Conservation (phyloP, 2,797 vertebrate species). For the Enteromius viviparus region DNA sequence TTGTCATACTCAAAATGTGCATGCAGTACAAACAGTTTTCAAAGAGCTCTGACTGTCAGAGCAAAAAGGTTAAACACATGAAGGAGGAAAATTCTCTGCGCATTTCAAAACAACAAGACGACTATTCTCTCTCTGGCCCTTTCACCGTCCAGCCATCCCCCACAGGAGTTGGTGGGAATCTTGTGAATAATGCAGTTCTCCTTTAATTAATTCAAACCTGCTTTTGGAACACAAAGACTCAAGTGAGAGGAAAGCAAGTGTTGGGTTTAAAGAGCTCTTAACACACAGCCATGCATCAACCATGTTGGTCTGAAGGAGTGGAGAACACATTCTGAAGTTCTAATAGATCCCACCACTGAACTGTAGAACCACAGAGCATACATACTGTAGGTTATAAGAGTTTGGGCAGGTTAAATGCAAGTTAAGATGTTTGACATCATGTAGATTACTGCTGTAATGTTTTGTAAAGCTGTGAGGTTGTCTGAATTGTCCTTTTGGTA, state of each 20-base stretch:
- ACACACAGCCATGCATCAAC: constrained; percentile 51
- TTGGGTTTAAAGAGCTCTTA: constrained; percentile 62
- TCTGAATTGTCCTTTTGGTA: constrained; percentile 2
- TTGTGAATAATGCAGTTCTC: constrained; percentile 60
- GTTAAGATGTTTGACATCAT: background rate
- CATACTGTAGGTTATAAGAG: background rate
- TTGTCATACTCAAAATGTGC: constrained; percentile 18
- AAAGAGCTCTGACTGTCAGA: constrained; percentile 35
- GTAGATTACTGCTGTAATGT: background rate
- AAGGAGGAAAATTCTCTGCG: constrained; percentile 54
- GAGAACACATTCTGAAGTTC: constrained; percentile 29
- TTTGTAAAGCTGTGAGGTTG: background rate
- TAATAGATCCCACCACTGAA: constrained; percentile 15
- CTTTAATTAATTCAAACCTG: constrained; percentile 65
- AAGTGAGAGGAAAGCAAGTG: constrained; percentile 53
- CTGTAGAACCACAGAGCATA: constrained; percentile 5
- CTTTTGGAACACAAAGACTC: constrained; percentile 56
- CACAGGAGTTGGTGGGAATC: constrained; percentile 63
- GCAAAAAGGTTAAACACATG: constrained; percentile 58
- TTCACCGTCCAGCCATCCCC: constrained; percentile 49
- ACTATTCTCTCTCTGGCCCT: constrained; percentile 56
- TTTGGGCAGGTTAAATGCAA: background rate
- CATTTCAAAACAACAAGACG: constrained; percentile 59
- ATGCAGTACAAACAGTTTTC: constrained; percentile 48
- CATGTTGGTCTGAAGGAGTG: constrained; percentile 24